Base-by-base conservation (phyloP, 2,113 vertebrate genomes). In the Chinchilla lanigera region DNA sequence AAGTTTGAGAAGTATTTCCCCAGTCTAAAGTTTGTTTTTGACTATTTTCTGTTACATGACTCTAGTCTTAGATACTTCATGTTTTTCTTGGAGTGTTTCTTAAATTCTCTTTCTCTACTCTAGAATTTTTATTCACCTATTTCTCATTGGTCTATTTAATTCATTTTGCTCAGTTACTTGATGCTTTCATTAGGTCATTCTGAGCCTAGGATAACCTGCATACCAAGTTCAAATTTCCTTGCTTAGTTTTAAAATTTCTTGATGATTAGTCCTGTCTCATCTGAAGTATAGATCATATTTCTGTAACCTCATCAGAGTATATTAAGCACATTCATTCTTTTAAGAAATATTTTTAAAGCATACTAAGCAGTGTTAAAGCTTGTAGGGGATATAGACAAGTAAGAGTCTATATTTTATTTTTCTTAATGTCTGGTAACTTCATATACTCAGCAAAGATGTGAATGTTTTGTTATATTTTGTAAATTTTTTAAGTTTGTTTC, bases 201-300 rank as follows among this genome's bases (percentile, higher is more conserved):
- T 8, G 50, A 82, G 83, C 33, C 9, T 85, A 26, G 71, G 88
- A 4, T 81, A 92, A 93, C 33, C 35, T 54, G 33, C 19, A 75
- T 50, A 80, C 78, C 80, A 80, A 78, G 86, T 93, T 87, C 56
- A 90, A 0, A 50, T 88, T 93, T 96, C 65, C 84, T 67, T 84
- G 54, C 33, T 52, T 83, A 75, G 20, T 50, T 84, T 50, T 83
- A 47, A 87, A 90, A 87, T 65, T 56, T 84, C 61, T 84, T 63
- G 38, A 58, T 90, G 41, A 47, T 84, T 73, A 41, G 19, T 84
- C 87, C 54, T 91, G 20, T 58, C 60, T 35, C 52, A 78, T 90
- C 52, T 87, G 77, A 93, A 44, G 7, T 63, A 50, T 58, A n/a
- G 65, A 54, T 85, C 44, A 38, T 77, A 44, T 96, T 85, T 95